Evolutionary conservation across 2,888 invertebrate species (phyloP).

Genomic region (Poecilus cupreus): DNA sequence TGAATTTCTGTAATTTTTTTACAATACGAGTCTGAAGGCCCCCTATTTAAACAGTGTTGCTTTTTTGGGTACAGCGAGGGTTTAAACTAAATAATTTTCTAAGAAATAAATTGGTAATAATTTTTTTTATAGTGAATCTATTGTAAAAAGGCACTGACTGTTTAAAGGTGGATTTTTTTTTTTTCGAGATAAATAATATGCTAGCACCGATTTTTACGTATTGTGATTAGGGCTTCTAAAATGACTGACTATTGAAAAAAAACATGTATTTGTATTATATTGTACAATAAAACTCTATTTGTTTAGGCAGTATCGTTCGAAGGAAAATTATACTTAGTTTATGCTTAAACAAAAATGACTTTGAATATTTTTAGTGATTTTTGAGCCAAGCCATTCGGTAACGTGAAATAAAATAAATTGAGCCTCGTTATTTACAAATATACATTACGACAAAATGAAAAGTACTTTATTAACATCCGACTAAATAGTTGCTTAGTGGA

Average conservation of each 20-base stretch:
- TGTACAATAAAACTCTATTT: background rate
- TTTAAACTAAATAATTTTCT: too few species aligned
- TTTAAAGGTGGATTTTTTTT: too few species aligned
- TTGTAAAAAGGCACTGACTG: background rate
- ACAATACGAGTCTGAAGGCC: background rate
- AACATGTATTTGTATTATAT: background rate
- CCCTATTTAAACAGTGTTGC: too few species aligned
- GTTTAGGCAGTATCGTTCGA: background rate
- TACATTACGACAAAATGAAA: background rate
- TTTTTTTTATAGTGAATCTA: background rate
- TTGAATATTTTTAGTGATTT: too few species aligned
- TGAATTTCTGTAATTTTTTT: background rate
- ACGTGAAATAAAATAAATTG: background rate
- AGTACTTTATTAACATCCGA: background rate
- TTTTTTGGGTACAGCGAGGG: too few species aligned
- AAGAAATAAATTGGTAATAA: too few species aligned
- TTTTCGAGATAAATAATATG: background rate
- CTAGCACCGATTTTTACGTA: background rate
- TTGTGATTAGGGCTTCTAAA: background rate
- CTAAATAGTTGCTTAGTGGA: background rate
- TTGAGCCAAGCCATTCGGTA: background rate
- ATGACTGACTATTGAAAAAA: background rate
- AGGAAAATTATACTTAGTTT: too few species aligned
- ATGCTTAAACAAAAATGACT: background rate
- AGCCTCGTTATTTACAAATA: background rate